phyloP scores from a whole-genome alignment of 2,888 invertebrate species.

The Empis stercorea region DNA sequence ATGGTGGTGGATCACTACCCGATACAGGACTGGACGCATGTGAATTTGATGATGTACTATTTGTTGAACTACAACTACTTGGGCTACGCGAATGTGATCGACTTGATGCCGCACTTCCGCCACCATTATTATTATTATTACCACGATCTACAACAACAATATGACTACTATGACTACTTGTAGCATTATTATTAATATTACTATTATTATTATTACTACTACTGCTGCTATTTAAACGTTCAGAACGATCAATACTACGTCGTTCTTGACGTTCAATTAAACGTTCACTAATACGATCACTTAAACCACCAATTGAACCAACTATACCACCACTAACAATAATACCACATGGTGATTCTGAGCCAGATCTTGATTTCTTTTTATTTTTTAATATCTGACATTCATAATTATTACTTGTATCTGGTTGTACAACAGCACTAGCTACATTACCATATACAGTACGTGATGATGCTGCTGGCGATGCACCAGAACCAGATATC shows the following conservation, averaged over 20 bases:
- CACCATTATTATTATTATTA: constrained; percentile 18
- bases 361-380: constrained; percentile 38
- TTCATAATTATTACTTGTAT: constrained; percentile 18
- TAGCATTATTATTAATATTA: constrained; percentile 22
- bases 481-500: constrained; percentile 10
- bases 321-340: constrained; percentile 19
- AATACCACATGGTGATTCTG: constrained; percentile 38
- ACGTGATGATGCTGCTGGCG: constrained; percentile 18
- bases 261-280: neutral
- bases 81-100: constrained; percentile 42
- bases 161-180: constrained; percentile 19
- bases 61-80: constrained; percentile 37
- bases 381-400: constrained; percentile 28
- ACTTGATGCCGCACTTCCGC: constrained; percentile 40
- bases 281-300: constrained; percentile 8
- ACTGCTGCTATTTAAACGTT: constrained; percentile 20
- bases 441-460: constrained; percentile 29
- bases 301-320: constrained; percentile 29
- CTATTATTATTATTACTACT: constrained; percentile 17
- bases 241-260: neutral
- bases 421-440: constrained; percentile 23
- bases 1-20: constrained; percentile 26
- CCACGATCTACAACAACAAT: constrained; percentile 16
- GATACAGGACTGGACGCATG: constrained; percentile 35
- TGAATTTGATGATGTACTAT: constrained; percentile 33